Evolutionary conservation across 2,888 invertebrate species (phyloP).

Genomic region (Chaetogeoica ovagalla): DNA sequence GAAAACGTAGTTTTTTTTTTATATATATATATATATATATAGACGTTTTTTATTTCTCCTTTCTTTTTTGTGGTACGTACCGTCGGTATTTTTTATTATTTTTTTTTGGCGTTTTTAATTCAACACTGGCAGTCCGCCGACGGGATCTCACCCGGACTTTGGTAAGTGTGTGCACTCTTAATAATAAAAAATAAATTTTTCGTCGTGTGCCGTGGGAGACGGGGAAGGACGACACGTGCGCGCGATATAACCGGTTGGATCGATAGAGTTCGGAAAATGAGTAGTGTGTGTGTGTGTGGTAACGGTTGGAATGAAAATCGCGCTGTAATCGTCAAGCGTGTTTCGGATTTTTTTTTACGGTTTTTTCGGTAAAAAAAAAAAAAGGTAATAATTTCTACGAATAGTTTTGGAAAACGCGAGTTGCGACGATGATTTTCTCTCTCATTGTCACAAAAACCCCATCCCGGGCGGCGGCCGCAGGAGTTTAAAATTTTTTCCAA

Average conservation of each 20-base stretch:
- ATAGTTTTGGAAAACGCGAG: too few species aligned
- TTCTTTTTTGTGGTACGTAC: neutral
- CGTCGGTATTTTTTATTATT: neutral
- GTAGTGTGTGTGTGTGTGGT: too few species aligned
- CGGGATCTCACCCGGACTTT: neutral
- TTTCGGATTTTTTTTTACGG: neutral
- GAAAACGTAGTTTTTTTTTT: neutral
- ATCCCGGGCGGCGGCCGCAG: too few species aligned
- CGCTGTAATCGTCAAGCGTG: neutral
- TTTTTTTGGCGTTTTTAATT: neutral
- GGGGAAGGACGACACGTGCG: constrained; percentile 3
- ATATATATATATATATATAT: constrained; percentile 5
- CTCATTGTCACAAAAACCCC: too few species aligned
- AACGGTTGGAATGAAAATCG: neutral
- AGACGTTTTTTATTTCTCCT: neutral
- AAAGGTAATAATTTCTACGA: too few species aligned
- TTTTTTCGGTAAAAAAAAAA: too few species aligned
- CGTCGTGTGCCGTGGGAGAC: too few species aligned
- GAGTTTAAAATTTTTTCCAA: too few species aligned
- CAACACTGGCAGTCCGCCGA: constrained; percentile 32
- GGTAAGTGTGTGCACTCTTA: constrained; percentile 19
- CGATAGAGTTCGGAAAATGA: neutral
- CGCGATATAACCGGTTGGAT: neutral
- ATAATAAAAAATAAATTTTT: neutral
- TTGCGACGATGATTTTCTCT: too few species aligned